phyloP scores from a whole-genome alignment of 2,797 vertebrate genomes.

The Epinephelus coioides region DNA sequence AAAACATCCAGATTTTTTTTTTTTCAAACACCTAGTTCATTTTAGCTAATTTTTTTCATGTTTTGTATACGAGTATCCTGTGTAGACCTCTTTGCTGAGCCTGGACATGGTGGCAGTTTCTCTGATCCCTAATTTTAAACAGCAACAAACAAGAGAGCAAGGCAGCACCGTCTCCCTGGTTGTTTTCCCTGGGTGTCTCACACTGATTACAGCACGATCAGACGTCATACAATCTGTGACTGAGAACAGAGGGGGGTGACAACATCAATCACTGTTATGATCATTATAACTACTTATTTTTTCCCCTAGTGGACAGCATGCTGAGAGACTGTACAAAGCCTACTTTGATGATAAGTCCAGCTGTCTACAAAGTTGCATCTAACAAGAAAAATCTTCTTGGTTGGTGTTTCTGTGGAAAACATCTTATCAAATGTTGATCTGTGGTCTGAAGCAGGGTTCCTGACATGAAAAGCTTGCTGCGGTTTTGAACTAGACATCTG shows the following conservation, averaged over 20 bases:
- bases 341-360: not conserved
- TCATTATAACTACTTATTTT: not conserved
- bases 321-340: not conserved
- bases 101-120: not conserved
- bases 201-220: not conserved
- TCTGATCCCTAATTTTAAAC: not conserved
- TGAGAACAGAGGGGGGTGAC: not conserved
- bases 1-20: not conserved
- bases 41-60: not conserved
- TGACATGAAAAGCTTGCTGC: slow-evolving; percentile 16
- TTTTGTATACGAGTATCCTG: not conserved
- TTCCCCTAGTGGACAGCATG: not conserved
- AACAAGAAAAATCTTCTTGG: not conserved
- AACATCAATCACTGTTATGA: slow-evolving; percentile 14
- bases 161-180: not conserved
- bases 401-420: slow-evolving; percentile 28
- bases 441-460: slow-evolving; percentile 3
- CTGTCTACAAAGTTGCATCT: not conserved
- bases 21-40: too few species aligned
- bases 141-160: not conserved
- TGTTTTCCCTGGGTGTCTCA: not conserved
- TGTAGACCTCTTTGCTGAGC: not conserved
- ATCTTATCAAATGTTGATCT: slow-evolving; percentile 7
- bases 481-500: slow-evolving; percentile 18
- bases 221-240: not conserved